Conservation (phyloP, 2,888 invertebrate species). For the Ferrisia virgata region DNA sequence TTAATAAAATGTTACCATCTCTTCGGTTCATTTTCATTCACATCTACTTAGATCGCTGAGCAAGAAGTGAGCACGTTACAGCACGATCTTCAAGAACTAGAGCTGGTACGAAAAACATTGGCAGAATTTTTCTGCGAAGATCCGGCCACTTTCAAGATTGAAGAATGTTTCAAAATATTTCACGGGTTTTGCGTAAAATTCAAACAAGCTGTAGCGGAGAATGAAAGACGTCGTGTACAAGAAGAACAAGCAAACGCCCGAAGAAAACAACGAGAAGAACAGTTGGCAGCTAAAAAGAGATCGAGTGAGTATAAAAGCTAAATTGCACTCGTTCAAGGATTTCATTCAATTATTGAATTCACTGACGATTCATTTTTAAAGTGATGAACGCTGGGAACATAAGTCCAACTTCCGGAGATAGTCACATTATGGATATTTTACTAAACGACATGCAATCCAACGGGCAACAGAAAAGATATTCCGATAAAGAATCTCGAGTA, state of each 20-base stretch:
- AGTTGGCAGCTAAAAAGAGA: slow-evolving; percentile 62
- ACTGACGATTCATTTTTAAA: neutral
- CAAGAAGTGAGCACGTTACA: slow-evolving; percentile 73
- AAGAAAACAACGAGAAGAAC: slow-evolving; percentile 71
- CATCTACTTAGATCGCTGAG: slow-evolving; percentile 65
- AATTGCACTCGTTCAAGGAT: too few relatives aligned
- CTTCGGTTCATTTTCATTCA: neutral
- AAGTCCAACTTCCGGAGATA: slow-evolving; percentile 39
- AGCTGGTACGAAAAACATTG: slow-evolving; percentile 72
- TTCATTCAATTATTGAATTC: too few relatives aligned
- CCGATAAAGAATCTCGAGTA: slow-evolving; percentile 31
- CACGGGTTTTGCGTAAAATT: slow-evolving; percentile 85
- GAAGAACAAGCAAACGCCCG: slow-evolving; percentile 83
- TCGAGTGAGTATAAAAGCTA: slow-evolving; percentile 58
- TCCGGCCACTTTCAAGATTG: slow-evolving; percentile 79
- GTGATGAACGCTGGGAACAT: slow-evolving; percentile 40
- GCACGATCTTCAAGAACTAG: slow-evolving; percentile 77
- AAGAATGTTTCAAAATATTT: slow-evolving; percentile 89
- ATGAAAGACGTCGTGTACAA: slow-evolving; percentile 74
- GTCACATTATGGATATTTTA: slow-evolving; percentile 60
- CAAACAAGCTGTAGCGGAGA: slow-evolving; percentile 78
- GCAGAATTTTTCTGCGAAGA: slow-evolving; percentile 96
- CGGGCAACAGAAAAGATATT: slow-evolving; percentile 14
- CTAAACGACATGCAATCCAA: slow-evolving; percentile 63
- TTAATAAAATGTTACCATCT: too few relatives aligned